Evolutionary conservation across 2,113 vertebrate genomes (phyloP).

Genomic region (Gulo gulo): DNA sequence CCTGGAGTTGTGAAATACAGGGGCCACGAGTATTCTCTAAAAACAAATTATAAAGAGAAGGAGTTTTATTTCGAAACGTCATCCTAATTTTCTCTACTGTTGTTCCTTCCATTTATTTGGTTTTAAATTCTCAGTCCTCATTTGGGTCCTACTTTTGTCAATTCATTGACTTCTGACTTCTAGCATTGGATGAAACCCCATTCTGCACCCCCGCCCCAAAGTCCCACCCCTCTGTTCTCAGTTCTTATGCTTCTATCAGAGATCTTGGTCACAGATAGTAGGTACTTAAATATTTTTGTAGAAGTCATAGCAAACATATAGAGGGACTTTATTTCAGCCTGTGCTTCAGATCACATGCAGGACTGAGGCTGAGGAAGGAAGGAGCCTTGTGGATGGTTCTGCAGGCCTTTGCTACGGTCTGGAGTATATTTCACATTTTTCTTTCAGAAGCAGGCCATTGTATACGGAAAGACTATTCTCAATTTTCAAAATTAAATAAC

Average conservation of each 20-base stretch:
- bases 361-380: background rate
- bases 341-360: background rate
- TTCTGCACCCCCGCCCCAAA: background rate
- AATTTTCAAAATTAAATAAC: slow-evolving; percentile 27
- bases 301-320: background rate
- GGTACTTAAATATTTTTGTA: background rate
- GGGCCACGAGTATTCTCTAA: background rate
- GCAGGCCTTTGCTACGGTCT: background rate
- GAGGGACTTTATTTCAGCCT: background rate
- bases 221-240: background rate
- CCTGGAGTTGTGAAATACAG: background rate
- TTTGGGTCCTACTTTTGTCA: background rate
- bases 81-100: background rate
- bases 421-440: background rate
- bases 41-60: background rate
- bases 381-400: background rate
- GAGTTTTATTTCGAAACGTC: background rate
- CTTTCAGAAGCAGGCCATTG: background rate
- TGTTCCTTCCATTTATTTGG: background rate
- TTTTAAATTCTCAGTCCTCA: background rate
- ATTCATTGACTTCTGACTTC: background rate
- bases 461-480: background rate
- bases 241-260: background rate
- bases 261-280: background rate
- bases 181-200: background rate